phyloP scores from a whole-genome alignment of 2,113 vertebrate species.

The Thalassarche chlororhynchos region DNA sequence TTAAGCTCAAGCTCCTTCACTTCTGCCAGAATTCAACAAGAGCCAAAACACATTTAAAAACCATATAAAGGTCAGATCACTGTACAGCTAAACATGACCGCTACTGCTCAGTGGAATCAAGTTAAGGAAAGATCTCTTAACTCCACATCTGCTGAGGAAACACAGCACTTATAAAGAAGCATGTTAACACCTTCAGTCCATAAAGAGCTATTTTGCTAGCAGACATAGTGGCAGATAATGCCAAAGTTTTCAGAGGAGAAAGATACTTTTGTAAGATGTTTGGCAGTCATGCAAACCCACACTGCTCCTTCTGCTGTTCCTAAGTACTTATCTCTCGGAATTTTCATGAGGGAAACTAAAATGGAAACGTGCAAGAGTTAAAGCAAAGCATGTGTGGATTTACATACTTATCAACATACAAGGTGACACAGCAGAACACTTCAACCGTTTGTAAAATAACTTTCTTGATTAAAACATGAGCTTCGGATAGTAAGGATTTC shows the following conservation, averaged over 20 bases:
- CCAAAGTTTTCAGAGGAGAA: background rate
- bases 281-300: background rate
- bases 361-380: background rate
- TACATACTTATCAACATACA: background rate
- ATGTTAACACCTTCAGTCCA: background rate
- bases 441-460: background rate
- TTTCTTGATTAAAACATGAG: background rate
- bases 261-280: background rate
- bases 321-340: background rate
- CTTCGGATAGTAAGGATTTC: background rate
- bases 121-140: background rate
- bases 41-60: constrained; percentile 7
- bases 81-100: background rate
- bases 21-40: background rate
- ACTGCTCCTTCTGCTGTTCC: background rate
- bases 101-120: background rate
- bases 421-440: background rate
- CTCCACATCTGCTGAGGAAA: background rate
- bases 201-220: background rate
- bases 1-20: background rate
- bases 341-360: constrained; percentile 5
- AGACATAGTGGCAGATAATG: background rate
- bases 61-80: background rate
- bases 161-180: background rate
- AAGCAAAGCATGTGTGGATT: background rate